Conservation (phyloP, 2,113 vertebrate genomes). For the Seriola rivoliana region DNA sequence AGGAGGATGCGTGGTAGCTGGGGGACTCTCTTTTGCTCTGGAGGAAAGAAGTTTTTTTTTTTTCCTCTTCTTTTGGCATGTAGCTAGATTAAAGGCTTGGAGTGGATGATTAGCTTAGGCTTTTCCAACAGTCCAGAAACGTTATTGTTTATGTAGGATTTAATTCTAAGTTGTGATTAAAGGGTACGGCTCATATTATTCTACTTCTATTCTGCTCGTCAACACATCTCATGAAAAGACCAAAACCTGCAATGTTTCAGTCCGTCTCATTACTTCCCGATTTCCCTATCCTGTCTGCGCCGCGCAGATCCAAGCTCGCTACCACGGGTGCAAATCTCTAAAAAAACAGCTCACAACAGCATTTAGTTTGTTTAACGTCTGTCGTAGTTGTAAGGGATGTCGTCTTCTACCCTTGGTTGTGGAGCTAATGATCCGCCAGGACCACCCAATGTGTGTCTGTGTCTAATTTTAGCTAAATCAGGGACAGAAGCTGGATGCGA, state of each 20-base stretch:
- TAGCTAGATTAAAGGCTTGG: slow-evolving; percentile 57
- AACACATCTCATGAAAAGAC: neutral
- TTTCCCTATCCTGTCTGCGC: too few species aligned
- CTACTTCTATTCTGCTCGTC: neutral
- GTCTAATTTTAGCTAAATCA: too few species aligned
- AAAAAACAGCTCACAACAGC: too few species aligned
- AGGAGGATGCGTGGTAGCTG: slow-evolving; percentile 27
- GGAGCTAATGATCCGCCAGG: too few species aligned
- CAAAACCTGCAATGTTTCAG: neutral
- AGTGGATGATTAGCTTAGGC: slow-evolving; percentile 7
- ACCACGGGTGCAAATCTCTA: too few species aligned
- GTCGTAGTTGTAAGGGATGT: too few species aligned
- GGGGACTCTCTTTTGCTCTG: slow-evolving; percentile 31
- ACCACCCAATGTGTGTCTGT: too few species aligned
- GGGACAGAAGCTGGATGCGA: neutral
- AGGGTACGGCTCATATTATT: neutral
- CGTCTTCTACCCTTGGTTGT: too few species aligned
- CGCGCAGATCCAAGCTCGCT: too few species aligned
- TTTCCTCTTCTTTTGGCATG: slow-evolving; percentile 54
- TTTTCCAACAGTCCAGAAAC: slow-evolving; percentile 28
- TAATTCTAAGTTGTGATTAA: neutral
- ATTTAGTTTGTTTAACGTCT: too few species aligned
- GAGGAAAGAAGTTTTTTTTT: slow-evolving; percentile 23
- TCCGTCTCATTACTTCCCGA: too few species aligned
- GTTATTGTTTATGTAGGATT: neutral